Percentiles rank a stretch among this genome's conserved stretches.
Conservation (phyloP, 2,113 vertebrate species). For the Martes martes region DNA sequence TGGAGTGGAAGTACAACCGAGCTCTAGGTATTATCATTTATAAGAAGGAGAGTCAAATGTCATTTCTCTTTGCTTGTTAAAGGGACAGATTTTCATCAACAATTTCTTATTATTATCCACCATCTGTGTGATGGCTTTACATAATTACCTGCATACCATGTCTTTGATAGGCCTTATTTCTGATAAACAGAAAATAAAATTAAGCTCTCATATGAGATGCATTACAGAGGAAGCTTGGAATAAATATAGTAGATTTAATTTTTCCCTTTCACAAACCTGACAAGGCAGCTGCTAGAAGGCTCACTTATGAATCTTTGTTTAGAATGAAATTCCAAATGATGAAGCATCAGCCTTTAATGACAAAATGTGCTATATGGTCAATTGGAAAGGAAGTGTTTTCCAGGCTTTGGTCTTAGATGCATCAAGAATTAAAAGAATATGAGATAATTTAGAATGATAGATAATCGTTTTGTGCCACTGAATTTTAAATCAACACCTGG, state of each 20-base stretch:
- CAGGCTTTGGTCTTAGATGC: slow-evolving; percentile 62
- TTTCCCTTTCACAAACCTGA: slow-evolving; percentile 81
- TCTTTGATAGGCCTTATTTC: slow-evolving; percentile 81
- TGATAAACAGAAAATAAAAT: slow-evolving; percentile 87
- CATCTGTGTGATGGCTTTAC: slow-evolving; percentile 81
- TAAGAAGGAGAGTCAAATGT: slow-evolving; percentile 76
- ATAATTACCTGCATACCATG: slow-evolving; percentile 80
- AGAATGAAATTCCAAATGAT: slow-evolving; percentile 79
- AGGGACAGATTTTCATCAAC: slow-evolving; percentile 79
- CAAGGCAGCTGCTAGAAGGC: slow-evolving; percentile 79
- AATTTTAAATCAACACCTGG: slow-evolving; percentile 78
- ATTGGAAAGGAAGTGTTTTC: slow-evolving; percentile 59
- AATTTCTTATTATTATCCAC: slow-evolving; percentile 78
- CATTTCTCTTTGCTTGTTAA: slow-evolving; percentile 80
- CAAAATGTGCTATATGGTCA: slow-evolving; percentile 71
- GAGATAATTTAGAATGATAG: slow-evolving; percentile 68
- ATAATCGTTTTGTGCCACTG: slow-evolving; percentile 60
- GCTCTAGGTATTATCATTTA: slow-evolving; percentile 68
- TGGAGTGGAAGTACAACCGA: slow-evolving; percentile 64
- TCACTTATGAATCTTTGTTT: slow-evolving; percentile 79
- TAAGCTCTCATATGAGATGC: slow-evolving; percentile 79
- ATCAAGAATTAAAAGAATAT: slow-evolving; percentile 71
- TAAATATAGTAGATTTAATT: slow-evolving; percentile 82
- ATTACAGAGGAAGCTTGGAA: slow-evolving; percentile 76
- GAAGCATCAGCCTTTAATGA: slow-evolving; percentile 69